Conservation (phyloP, 2,113 vertebrate genomes). For the Myotis yumanensis region DNA sequence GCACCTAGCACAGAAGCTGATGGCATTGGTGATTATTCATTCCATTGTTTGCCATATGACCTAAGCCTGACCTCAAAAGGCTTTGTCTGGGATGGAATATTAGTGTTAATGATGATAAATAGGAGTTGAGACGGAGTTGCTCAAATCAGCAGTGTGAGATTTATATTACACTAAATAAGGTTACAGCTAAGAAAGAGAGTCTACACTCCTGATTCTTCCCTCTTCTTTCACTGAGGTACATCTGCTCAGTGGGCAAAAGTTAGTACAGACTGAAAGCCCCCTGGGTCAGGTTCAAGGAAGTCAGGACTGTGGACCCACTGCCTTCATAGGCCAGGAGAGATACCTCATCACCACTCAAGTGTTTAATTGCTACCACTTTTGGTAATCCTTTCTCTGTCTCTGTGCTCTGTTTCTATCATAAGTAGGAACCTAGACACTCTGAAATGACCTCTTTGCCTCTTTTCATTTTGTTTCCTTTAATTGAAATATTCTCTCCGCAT, state of each 20-base stretch:
- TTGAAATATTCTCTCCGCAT: not conserved
- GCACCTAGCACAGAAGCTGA: not conserved
- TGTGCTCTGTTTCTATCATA: not conserved
- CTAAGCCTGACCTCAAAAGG: not conserved
- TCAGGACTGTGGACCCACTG: too few relatives aligned
- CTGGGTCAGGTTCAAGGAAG: not conserved
- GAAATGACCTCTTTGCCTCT: not conserved
- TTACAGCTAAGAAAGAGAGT: rapidly evolving
- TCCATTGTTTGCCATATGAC: not conserved
- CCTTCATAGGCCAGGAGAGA: not conserved
- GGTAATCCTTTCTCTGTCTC: not conserved
- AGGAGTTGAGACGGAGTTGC: not conserved
- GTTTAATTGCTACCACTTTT: too few relatives aligned
- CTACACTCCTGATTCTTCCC: not conserved
- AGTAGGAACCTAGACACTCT: rapidly evolving
- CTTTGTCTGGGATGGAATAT: not conserved
- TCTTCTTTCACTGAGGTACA: rapidly evolving
- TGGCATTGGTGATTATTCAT: not conserved
- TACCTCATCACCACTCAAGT: too few relatives aligned
- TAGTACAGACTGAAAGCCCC: not conserved
- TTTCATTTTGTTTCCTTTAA: not conserved
- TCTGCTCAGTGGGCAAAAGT: too few relatives aligned
- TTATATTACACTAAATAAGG: not conserved
- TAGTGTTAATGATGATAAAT: not conserved
- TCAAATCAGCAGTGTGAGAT: not conserved